Evolutionary conservation across 1,140 invertebrate genomes (phyloP), one percentile per base, ranked within the genome.

Genomic region (Leptinotarsa texana): DNA sequence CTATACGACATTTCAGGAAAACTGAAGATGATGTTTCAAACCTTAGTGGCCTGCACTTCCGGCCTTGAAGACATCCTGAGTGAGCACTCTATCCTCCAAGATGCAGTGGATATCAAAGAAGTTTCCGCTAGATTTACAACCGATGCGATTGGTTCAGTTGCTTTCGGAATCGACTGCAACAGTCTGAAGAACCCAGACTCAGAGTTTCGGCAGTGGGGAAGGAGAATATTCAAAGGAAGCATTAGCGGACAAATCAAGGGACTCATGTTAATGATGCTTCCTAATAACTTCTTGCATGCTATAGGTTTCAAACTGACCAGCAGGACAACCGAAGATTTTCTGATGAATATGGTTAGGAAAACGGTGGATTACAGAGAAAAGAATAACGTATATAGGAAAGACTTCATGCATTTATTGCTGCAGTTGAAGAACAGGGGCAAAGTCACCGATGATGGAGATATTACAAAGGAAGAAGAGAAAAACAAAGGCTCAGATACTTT

Each of bases 101-200:
- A 75, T 3, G 85, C 80, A 13, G 82, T 89, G 24, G 88, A 89
- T 77, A 83, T 88, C 22, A 85, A 88, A 81, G 85, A 87, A 75
- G 51, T 88, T 1, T 79, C 88, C 86, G 61, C 87, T 1, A 87
- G 88, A 63, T 90, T 87, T 72, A 86, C 87, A 0, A 88, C 87
- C n/a, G 89, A 90, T 76, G 85, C 89, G 8, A 90, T 90, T 71
- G 89, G 87, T 1, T 86, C 86, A 0, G 88, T 87, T 70, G 89
- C 87, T 11, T 91, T 91, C 82, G 90, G 90, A 3, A 82, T 91
- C 13, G 82, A 90, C 69, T 86, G 86, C 77, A 87, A 89, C 69
- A 83, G 87, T 17, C 74, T 91, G 17, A 80, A 83, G 49, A 83
- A 90, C 76, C 86, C 88, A 22, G 81, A 89, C 49, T 87, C 86